Percentiles rank a stretch among this genome's conserved stretches.
Evolutionary conservation across 2,797 vertebrate species (phyloP).

Genomic region (Phoeniculus purpureus): DNA sequence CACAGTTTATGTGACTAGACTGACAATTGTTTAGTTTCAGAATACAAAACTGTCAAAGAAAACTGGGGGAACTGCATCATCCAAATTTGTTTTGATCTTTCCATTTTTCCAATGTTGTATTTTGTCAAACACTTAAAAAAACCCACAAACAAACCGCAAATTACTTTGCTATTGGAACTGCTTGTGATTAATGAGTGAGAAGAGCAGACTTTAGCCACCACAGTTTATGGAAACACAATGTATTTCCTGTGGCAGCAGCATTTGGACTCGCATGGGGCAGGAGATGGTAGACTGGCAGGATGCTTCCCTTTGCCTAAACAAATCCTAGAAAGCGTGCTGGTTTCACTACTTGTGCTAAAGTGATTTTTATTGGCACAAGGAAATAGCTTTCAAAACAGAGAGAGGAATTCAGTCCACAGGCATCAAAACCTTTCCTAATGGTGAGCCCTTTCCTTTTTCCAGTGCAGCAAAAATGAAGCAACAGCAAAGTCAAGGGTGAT

Average conservation of each 20-base stretch:
- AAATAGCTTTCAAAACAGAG: neutral
- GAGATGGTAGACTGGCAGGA: neutral
- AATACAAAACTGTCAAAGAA: neutral
- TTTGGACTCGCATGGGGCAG: neutral
- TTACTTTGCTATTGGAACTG: neutral
- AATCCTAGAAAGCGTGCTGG: neutral
- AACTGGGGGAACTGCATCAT: neutral
- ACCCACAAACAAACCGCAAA: neutral
- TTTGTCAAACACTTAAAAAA: neutral
- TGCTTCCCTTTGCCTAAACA: neutral
- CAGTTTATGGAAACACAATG: neutral
- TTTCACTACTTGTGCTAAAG: rapidly evolving
- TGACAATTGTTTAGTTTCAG: neutral
- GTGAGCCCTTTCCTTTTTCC: neutral
- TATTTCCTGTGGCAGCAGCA: neutral
- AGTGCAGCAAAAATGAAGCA: neutral
- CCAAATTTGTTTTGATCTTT: neutral
- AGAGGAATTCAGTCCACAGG: neutral
- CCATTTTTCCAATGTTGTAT: neutral
- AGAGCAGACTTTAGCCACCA: neutral
- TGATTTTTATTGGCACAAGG: neutral
- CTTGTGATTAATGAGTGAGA: neutral
- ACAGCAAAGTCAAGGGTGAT: neutral
- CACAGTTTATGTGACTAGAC: neutral
- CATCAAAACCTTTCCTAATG: neutral